Base-by-base conservation (phyloP, 2,888 invertebrate genomes). In the Apoda limacodes region DNA sequence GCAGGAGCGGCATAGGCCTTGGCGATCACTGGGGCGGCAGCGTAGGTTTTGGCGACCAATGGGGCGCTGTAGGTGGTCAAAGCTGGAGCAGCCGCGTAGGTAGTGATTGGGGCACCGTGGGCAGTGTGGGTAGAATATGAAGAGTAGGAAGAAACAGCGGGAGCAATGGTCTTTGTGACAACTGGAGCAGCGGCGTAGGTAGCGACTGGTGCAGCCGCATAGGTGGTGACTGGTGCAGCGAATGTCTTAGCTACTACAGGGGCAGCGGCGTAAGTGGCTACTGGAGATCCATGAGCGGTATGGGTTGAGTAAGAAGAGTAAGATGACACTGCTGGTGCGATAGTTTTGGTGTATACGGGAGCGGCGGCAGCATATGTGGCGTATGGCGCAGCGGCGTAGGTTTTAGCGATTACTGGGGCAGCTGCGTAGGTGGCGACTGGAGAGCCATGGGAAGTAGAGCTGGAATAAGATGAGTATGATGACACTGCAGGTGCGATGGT, bases 341-440 rank as follows among this genome's bases (percentile, higher is more conserved):
- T 48, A 42, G 60, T 56, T 42, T 49, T 48, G 15, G 52, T 49
- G 12, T 51, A 41, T 15, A 58, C 52, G 22, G 60, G 58, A 32
- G 60, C 54, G 14, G 56, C 55, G 13, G 85, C 83, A 22, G 75
- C 71, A 55, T 82, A 81, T 29, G 70, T 50, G 28, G 83, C 55
- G 37, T 69, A 66, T 14, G 52, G 41, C 15, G 56, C 50, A n/a
- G 58, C 50, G 40, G 17, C 17, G 17, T 17, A 17, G n/a, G n/a
- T n/a, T n/a, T 50, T 50, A 6, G 52, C 38, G 17, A 55, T 48
- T 29, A 52, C 36, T 14, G 55, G 48, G 13, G 63, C 57, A 17
- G 58, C 47, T 25, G 65, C 58, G 40, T 58, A 58, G 35, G 55
- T 46, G n/a, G 41, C 25, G 14, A 48, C 27, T 5, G 52, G 52